These are phyloP conservation scores for Drosophila monieri DNA, from an alignment of 2,888 invertebrate genomes.

Conservation along the genomic window DNA sequence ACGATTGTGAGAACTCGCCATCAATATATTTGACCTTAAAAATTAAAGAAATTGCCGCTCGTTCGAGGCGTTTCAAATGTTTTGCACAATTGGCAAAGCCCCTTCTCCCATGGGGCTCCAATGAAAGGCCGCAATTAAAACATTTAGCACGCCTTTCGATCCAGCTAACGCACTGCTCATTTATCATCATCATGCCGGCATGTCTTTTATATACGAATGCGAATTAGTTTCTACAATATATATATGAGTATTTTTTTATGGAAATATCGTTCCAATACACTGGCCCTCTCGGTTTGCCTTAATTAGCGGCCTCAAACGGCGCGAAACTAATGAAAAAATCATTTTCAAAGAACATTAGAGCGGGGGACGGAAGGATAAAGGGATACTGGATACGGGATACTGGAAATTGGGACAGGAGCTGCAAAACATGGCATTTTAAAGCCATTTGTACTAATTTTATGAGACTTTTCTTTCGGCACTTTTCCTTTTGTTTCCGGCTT, in stretches of 20 bases:
- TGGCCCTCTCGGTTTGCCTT: constrained; percentile 32
- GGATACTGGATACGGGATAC: background rate
- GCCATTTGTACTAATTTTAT: constrained; percentile 73
- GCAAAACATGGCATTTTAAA: constrained; percentile 63
- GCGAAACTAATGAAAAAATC: constrained; percentile 63
- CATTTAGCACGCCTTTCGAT: constrained; percentile 69
- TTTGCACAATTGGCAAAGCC: constrained; percentile 34
- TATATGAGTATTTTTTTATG: constrained; percentile 33
- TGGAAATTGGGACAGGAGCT: background rate
- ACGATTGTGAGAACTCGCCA: background rate
- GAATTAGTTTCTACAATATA: constrained; percentile 22
- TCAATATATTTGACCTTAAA: constrained; percentile 45
- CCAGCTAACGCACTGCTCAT: constrained; percentile 44
- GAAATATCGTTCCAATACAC: constrained; percentile 43
- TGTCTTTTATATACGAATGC: constrained; percentile 5
- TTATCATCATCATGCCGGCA: constrained; percentile 55
- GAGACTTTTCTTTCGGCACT: constrained; percentile 47
- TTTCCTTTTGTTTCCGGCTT: constrained; percentile 24
- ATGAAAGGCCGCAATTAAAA: constrained; percentile 70
- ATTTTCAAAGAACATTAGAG: constrained; percentile 46
- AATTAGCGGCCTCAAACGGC: constrained; percentile 66
- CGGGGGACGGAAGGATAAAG: constrained; percentile 3
- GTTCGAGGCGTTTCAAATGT: constrained; percentile 63
- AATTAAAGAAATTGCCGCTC: constrained; percentile 57
- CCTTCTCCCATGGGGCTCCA: constrained; percentile 16